Conservation (phyloP, 2,888 invertebrate genomes). For the Bellardia pandia region DNA sequence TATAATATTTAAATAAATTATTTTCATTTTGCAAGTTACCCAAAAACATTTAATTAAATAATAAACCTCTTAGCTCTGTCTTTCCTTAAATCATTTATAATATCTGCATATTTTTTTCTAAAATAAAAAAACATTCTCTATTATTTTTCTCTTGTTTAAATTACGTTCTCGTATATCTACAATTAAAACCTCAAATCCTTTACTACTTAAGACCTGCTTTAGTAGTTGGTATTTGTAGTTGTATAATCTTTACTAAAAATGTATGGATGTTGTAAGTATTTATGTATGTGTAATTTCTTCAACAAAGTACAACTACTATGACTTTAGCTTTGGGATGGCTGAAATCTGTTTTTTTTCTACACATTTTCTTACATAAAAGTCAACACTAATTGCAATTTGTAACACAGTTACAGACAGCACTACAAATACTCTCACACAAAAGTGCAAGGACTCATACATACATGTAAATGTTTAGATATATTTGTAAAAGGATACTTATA, state of each 20-base stretch:
- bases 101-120: not conserved
- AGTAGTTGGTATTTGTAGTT: slow-evolving; percentile 24
- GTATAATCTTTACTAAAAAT: slow-evolving; percentile 13
- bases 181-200: slow-evolving; percentile 57
- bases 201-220: slow-evolving; percentile 23
- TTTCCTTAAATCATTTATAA: not conserved
- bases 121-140: not conserved
- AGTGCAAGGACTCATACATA: not conserved
- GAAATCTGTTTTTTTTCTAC: slow-evolving; percentile 25
- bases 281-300: not conserved
- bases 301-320: slow-evolving; percentile 41
- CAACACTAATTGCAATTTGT: slow-evolving; percentile 73
- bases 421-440: not conserved
- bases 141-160: not conserved
- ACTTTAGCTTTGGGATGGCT: slow-evolving; percentile 54
- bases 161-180: not conserved
- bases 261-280: not conserved
- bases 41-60: too few species aligned
- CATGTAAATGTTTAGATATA: not conserved
- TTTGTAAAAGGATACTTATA: slow-evolving; percentile 14
- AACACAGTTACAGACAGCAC: slow-evolving; percentile 50
- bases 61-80: too few species aligned
- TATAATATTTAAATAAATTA: too few species aligned
- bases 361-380: slow-evolving; percentile 57
- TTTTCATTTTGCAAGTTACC: too few species aligned